Conservation (phyloP, 2,113 vertebrate genomes). For the Hiodon tergisus region DNA sequence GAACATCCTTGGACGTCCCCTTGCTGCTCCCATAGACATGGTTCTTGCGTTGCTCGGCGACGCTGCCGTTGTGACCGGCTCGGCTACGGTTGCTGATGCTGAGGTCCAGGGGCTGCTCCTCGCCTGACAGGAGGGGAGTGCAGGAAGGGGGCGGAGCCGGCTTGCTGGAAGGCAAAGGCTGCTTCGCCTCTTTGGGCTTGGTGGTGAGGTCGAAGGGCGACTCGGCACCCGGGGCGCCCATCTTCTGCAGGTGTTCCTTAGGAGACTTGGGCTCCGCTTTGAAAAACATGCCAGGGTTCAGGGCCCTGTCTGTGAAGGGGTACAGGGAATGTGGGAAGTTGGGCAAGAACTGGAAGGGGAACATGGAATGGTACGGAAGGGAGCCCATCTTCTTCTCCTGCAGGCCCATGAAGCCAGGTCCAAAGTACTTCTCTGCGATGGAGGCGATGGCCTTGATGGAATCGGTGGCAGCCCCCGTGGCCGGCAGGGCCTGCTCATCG, state of each 20-base stretch:
- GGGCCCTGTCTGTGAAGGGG: slow-evolving; percentile 81
- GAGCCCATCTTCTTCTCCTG: slow-evolving; percentile 94
- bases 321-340: slow-evolving; percentile 92
- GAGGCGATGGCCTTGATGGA: slow-evolving; percentile 98
- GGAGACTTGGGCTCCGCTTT: slow-evolving; percentile 95
- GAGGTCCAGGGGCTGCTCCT: slow-evolving; percentile 94
- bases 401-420: slow-evolving; percentile 90
- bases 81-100: slow-evolving; percentile 87
- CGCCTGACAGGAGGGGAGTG: slow-evolving; percentile 53
- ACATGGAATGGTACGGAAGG: slow-evolving; percentile 90
- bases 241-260: slow-evolving; percentile 80
- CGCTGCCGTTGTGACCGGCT: slow-evolving; percentile 76
- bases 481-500: slow-evolving; percentile 83
- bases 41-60: slow-evolving; percentile 73
- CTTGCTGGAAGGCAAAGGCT: slow-evolving; percentile 60
- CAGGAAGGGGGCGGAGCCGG: slow-evolving; percentile 52
- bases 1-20: slow-evolving; percentile 66
- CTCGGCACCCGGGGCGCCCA: slow-evolving; percentile 66
- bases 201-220: slow-evolving; percentile 96
- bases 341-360: slow-evolving; percentile 93
- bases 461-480: slow-evolving; percentile 78
- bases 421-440: slow-evolving; percentile 97
- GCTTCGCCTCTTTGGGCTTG: slow-evolving; percentile 85
- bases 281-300: slow-evolving; percentile 86
- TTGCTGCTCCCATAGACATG: slow-evolving; percentile 76